phyloP scores from a whole-genome alignment of 2,797 vertebrate species.

The Lutra lutra region DNA sequence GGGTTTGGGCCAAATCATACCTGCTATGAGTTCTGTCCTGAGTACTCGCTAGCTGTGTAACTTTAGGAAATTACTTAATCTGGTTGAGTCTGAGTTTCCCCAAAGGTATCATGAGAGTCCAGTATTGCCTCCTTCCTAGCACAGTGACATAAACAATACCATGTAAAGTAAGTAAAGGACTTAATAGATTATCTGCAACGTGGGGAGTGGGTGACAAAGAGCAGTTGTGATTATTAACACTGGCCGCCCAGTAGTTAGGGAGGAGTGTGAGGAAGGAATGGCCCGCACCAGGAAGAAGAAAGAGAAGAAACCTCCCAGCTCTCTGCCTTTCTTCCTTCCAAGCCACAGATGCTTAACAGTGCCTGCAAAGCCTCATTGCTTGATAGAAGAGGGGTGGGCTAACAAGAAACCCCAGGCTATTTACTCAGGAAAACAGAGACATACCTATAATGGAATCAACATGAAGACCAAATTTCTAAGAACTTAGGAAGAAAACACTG shows the following conservation, averaged over 20 bases:
- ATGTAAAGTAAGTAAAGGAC: not conserved
- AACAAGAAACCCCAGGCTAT: not conserved
- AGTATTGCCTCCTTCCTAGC: not conserved
- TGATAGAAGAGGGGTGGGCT: not conserved
- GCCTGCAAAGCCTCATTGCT: not conserved
- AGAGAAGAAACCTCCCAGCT: not conserved
- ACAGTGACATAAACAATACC: not conserved
- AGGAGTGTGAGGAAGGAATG: not conserved
- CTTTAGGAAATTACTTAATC: not conserved
- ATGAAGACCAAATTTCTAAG: slow-evolving; percentile 49
- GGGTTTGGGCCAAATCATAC: not conserved
- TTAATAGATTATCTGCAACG: not conserved
- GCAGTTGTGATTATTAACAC: not conserved
- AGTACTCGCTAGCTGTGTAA: not conserved
- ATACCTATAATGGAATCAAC: not conserved
- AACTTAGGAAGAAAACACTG: not conserved
- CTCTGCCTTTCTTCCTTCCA: not conserved
- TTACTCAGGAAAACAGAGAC: slow-evolving; percentile 6
- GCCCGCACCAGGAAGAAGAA: not conserved
- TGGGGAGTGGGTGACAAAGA: not conserved
- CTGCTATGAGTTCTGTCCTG: not conserved
- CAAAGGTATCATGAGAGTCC: not conserved
- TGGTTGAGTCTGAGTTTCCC: not conserved
- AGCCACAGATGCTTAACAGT: not conserved
- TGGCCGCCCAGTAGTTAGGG: not conserved